Conservation (phyloP, 2,113 vertebrate species). For the Mesitornis unicolor region DNA sequence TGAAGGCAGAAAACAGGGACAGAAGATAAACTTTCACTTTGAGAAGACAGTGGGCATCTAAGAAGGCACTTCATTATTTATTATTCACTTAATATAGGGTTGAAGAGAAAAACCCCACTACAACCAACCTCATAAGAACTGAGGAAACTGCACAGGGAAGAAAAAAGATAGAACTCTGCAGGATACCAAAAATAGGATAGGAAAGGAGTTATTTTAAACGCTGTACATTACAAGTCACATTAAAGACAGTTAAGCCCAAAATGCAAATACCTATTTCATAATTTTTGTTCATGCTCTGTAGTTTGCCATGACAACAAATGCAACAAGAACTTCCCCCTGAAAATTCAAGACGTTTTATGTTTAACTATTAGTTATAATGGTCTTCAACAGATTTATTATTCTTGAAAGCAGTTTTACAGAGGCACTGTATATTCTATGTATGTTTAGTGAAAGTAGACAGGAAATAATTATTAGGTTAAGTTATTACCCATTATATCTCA, state of each 20-base stretch:
- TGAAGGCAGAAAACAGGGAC: background rate
- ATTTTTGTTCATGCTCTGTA: background rate
- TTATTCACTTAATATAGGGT: fast-evolving
- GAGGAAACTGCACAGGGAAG: background rate
- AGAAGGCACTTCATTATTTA: background rate
- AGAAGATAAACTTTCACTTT: background rate
- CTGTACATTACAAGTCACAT: background rate
- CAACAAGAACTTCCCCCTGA: background rate
- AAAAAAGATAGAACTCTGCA: background rate
- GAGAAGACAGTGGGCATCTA: background rate
- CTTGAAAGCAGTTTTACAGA: background rate
- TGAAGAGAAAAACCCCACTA: background rate
- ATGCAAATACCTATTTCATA: background rate
- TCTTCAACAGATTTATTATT: background rate
- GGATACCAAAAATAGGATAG: background rate
- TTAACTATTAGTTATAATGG: fast-evolving
- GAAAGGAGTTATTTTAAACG: background rate
- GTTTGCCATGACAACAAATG: background rate
- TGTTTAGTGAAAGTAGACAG: background rate
- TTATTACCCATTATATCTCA: background rate
- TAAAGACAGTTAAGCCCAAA: background rate
- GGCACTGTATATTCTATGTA: background rate
- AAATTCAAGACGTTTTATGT: background rate
- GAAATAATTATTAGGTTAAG: background rate
- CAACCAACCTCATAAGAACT: background rate